These are phyloP conservation scores for Watsonalla cultraria DNA, from an alignment of 2,888 invertebrate genomes.

Conservation along the genomic window DNA sequence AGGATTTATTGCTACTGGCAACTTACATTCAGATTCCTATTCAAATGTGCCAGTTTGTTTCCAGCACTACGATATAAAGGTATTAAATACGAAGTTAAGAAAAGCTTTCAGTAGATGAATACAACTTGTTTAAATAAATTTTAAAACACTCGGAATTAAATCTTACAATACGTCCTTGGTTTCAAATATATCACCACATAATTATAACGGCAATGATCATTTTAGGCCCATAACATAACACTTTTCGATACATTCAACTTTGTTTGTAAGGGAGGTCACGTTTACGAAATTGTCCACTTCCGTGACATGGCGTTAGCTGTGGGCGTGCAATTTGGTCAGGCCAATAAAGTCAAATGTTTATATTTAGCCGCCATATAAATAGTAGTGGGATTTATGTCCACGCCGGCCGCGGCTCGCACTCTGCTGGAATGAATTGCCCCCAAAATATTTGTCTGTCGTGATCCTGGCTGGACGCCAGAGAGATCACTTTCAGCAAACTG, in stretches of 20 bases:
- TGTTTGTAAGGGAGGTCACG: neutral
- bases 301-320: constrained; percentile 30
- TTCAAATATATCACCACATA: too few species aligned
- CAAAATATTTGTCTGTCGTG: constrained; percentile 74
- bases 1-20: neutral
- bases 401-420: constrained; percentile 35
- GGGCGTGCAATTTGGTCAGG: constrained; percentile 35
- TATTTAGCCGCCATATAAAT: constrained; percentile 62
- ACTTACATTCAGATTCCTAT: too few species aligned
- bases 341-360: constrained; percentile 59
- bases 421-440: constrained; percentile 63
- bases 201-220: too few species aligned
- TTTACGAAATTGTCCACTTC: constrained; percentile 41
- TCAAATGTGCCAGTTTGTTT: too few species aligned
- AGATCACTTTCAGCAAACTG: constrained; percentile 70
- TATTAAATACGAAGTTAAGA: too few species aligned
- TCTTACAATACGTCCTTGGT: too few species aligned
- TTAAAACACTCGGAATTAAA: too few species aligned
- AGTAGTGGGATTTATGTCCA: constrained; percentile 58
- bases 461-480: constrained; percentile 63
- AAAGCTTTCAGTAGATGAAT: too few species aligned
- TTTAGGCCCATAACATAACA: too few species aligned
- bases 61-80: too few species aligned
- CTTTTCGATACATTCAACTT: too few species aligned
- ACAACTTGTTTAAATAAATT: too few species aligned